Evolutionary conservation across 2,113 vertebrate species (phyloP), one percentile per base, ranked within the genome.

Genomic region (Boulengeromyrus knoepffleri): DNA sequence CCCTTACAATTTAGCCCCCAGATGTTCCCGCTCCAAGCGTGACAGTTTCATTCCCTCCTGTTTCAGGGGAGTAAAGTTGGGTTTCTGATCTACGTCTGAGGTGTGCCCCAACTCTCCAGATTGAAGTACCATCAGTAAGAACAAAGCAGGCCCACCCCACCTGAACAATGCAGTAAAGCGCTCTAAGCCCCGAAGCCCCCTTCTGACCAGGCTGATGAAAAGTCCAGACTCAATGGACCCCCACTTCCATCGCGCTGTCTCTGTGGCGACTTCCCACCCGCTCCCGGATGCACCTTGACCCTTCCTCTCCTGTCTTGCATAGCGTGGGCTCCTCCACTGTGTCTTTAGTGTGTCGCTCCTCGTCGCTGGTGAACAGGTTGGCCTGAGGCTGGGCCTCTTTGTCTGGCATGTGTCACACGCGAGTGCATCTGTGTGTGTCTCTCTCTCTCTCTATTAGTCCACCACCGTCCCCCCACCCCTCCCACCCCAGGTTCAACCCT

Each of bases 1-100:
- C 95, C 94, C 95, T 96, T 95, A 88, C 88, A 91, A 46, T 47
- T 24, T 21, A 36, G 49, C 27, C 88, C 36, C 45, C 70, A 80
- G 46, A 89, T 27, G 3, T 46, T 45, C 9, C 58, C 58, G 8
- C 58, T 27, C 62, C 31, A 13, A 88, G 88, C n/a, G 10, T 56
- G 47, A 53, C 47, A 77, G 47, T 80, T 89, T 66, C 47, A 87
- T 39, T 47, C 83, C 88, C 53, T 42, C 39, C 87, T n/a, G 7
- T 39, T 56, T 66, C 70, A 12, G 49, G 31, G 42, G 77, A 3
- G 13, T 6, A 19, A 39, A 56, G 36, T 27, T 24, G 74, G 17
- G 15, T 52, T 56, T 56, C 36, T 31, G 24, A 27, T 21, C 36
- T 19, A 45, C 42, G 0, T 62, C 80, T 56, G 89, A 84, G 74